phyloP scores from a whole-genome alignment of 1,140 invertebrate genomes.

The Luehdorfia chinensis region DNA sequence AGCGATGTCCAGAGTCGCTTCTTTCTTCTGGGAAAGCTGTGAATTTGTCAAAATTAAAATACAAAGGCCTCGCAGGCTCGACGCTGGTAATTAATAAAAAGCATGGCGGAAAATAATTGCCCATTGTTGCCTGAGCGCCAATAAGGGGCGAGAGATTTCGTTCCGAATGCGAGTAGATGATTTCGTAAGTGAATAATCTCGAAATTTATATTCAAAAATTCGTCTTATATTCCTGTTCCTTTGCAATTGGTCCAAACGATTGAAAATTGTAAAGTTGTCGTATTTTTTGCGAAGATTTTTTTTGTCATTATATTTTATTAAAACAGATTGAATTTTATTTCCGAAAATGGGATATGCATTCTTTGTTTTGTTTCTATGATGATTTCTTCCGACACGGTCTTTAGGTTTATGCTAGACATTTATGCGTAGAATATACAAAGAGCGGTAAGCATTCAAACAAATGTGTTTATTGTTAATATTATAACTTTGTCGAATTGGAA shows the following conservation, averaged over 20 bases:
- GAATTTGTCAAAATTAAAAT: slow-evolving; percentile 70
- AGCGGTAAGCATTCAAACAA: too few relatives aligned
- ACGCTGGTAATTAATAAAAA: slow-evolving; percentile 61
- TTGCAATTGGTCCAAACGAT: slow-evolving; percentile 11
- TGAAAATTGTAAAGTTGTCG: slow-evolving; percentile 6
- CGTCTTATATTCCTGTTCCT: slow-evolving; percentile 10
- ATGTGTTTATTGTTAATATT: too few relatives aligned
- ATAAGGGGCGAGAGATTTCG: slow-evolving; percentile 25
- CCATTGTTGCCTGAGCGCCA: slow-evolving; percentile 49
- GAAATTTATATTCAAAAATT: slow-evolving; percentile 18
- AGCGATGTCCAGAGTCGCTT: slow-evolving; percentile 17
- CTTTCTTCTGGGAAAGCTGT: slow-evolving; percentile 54
- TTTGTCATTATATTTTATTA: slow-evolving; percentile 15
- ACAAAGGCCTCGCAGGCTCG: slow-evolving; percentile 51
- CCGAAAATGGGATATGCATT: too few relatives aligned
- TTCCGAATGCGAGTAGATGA: slow-evolving; percentile 11
- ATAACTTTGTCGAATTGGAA: too few relatives aligned
- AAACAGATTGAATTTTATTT: too few relatives aligned
- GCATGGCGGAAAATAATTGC: slow-evolving; percentile 60
- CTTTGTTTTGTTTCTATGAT: too few relatives aligned
- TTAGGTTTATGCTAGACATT: too few relatives aligned
- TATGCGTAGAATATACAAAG: too few relatives aligned
- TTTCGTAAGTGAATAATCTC: slow-evolving; percentile 16
- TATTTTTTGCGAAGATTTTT: slow-evolving; percentile 10
- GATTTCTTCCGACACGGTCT: too few relatives aligned